phyloP scores from a whole-genome alignment of 2,888 invertebrate genomes.

The Dione vanillae region DNA sequence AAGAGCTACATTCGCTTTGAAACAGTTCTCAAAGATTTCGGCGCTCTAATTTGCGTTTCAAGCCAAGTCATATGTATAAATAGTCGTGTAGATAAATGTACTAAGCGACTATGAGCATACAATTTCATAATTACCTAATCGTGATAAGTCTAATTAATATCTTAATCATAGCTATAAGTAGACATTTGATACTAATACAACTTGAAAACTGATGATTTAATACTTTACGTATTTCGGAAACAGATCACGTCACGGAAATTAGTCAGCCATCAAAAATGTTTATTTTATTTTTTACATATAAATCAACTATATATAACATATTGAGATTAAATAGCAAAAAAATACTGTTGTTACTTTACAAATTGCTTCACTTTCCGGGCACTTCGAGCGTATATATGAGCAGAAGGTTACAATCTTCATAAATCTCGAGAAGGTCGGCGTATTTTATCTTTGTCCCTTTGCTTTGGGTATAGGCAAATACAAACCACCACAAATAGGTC shows the following conservation, averaged over 20 bases:
- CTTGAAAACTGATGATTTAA: no score
- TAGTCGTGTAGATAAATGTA: constrained; percentile 17
- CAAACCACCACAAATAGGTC: constrained; percentile 29
- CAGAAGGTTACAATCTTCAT: constrained; percentile 36
- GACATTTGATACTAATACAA: no score
- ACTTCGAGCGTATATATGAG: constrained; percentile 26
- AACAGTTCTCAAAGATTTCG: constrained; percentile 30
- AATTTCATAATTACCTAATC: neutral
- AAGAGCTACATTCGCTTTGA: constrained; percentile 30
- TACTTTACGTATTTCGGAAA: no score
- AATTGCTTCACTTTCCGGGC: constrained; percentile 14
- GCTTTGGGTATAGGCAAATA: constrained; percentile 29
- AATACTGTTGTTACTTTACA: constrained; percentile 13
- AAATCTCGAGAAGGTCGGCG: constrained; percentile 34
- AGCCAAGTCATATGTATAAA: constrained; percentile 20
- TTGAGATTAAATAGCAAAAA: neutral
- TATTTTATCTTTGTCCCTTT: constrained; percentile 39
- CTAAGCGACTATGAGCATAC: constrained; percentile 6
- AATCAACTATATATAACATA: neutral
- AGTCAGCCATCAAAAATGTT: no score
- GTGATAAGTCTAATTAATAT: neutral
- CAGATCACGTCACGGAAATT: no score
- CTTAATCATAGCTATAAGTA: no score
- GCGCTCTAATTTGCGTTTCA: constrained; percentile 30
- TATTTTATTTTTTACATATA: neutral